Evolutionary conservation across 2,797 vertebrate species (phyloP).

Genomic region (Alcedo quadribrachys): DNA sequence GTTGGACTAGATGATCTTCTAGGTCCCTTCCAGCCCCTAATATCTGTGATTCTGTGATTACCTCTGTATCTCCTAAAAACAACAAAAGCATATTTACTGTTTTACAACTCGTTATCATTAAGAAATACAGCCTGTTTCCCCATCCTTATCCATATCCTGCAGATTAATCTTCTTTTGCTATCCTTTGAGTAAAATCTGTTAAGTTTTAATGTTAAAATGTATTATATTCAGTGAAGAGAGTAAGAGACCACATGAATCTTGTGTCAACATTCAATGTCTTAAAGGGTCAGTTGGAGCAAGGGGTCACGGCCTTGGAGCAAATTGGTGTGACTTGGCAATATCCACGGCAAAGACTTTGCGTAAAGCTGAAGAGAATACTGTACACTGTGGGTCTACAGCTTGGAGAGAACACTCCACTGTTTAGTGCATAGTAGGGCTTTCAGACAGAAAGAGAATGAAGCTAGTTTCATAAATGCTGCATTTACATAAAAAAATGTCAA

Average conservation of each 20-base stretch:
- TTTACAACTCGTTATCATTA: not conserved
- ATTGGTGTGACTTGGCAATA: accelerated
- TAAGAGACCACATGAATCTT: not conserved
- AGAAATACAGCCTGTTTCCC: not conserved
- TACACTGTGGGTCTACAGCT: not conserved
- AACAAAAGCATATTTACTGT: not conserved
- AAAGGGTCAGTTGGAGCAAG: not conserved
- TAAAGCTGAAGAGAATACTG: not conserved
- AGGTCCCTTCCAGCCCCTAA: too few species aligned
- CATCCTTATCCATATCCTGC: not conserved
- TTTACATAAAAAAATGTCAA: not conserved
- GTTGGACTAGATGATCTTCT: too few species aligned
- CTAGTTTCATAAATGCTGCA: not conserved
- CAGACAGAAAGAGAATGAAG: not conserved
- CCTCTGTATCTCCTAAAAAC: not conserved
- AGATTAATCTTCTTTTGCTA: not conserved
- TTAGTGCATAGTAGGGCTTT: not conserved
- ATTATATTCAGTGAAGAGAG: not conserved
- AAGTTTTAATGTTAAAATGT: not conserved
- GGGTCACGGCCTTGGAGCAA: accelerated
- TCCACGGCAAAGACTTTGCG: not conserved
- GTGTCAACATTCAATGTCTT: not conserved
- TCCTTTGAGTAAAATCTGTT: not conserved
- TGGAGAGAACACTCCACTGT: not conserved
- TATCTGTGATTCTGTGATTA: not conserved